phyloP scores from a whole-genome alignment of 1,140 invertebrate genomes.

The Ericerus pela region DNA sequence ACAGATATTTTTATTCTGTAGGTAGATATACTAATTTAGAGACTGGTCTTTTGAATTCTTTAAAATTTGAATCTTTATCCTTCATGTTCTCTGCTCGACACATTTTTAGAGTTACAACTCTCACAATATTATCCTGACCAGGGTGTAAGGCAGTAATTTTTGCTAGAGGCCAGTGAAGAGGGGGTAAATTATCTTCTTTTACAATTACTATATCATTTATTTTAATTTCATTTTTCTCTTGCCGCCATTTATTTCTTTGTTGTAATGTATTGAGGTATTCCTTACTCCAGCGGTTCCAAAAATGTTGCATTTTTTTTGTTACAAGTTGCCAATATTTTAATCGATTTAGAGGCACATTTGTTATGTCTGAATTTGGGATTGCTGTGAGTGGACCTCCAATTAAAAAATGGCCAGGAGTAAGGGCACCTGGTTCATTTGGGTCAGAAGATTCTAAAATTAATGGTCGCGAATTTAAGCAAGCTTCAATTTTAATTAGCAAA shows the following conservation, averaged over 20 bases:
- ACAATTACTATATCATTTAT: constrained; percentile 21
- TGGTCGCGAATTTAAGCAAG: constrained; percentile 24
- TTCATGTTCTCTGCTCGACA: no score
- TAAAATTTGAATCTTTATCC: no score
- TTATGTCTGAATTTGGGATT: neutral
- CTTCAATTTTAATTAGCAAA: constrained; percentile 23
- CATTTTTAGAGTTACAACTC: no score
- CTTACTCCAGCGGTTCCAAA: constrained; percentile 22
- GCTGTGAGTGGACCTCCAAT: constrained; percentile 17
- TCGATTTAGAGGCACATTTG: neutral
- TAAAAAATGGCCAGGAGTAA: constrained; percentile 22
- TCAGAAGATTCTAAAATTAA: constrained; percentile 9
- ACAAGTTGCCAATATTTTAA: constrained; percentile 24
- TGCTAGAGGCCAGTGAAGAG: no score
- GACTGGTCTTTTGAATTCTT: no score
- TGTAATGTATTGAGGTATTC: constrained; percentile 28
- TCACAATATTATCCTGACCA: no score
- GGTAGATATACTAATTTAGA: no score
- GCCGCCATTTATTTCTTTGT: constrained; percentile 25
- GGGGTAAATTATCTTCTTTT: no score
- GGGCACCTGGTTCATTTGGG: constrained; percentile 1
- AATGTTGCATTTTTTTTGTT: neutral
- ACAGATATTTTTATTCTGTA: no score
- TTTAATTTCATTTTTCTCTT: constrained; percentile 8
- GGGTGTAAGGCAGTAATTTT: no score